Percentiles rank a stretch among this genome's conserved stretches.
phyloP scores from a whole-genome alignment of 2,888 invertebrate genomes.

The Acanthosoma haemorrhoidale region DNA sequence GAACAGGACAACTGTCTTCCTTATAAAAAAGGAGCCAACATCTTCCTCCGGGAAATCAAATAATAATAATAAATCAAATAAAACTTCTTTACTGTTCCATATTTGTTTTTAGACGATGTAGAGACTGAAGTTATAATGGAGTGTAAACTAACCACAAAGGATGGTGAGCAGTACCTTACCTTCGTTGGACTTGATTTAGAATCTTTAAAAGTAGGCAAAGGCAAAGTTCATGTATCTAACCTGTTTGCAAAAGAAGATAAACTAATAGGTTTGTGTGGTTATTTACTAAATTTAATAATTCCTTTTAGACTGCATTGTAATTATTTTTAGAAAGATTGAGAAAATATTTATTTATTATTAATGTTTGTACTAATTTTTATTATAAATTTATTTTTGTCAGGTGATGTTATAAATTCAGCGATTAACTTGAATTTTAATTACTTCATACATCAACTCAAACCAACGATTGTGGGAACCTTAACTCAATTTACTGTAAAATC shows the following conservation, averaged over 20 bases:
- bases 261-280: constrained; percentile 11
- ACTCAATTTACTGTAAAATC: constrained; percentile 40
- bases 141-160: constrained; percentile 45
- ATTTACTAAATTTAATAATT: background rate
- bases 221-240: constrained; percentile 53
- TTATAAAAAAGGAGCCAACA: no score
- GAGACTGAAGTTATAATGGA: constrained; percentile 50
- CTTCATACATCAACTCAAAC: constrained; percentile 54
- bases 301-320: background rate
- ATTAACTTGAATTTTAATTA: constrained; percentile 58
- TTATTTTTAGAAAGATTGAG: no score
- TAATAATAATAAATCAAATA: no score
- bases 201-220: constrained; percentile 49
- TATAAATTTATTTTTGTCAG: constrained; percentile 30
- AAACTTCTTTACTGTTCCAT: no score
- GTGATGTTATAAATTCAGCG: constrained; percentile 54
- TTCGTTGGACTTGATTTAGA: constrained; percentile 53
- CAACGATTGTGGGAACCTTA: constrained; percentile 47
- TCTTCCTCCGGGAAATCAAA: no score
- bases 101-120: constrained; percentile 50
- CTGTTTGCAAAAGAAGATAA: constrained; percentile 54
- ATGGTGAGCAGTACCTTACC: constrained; percentile 51
- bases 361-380: background rate
- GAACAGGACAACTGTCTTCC: no score
- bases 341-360: background rate